A percentile compares a stretch with the other conserved stretches of the same genome.
Evolutionary conservation across 2,797 vertebrate species (phyloP).

Genomic region (Pelodytes ibericus): DNA sequence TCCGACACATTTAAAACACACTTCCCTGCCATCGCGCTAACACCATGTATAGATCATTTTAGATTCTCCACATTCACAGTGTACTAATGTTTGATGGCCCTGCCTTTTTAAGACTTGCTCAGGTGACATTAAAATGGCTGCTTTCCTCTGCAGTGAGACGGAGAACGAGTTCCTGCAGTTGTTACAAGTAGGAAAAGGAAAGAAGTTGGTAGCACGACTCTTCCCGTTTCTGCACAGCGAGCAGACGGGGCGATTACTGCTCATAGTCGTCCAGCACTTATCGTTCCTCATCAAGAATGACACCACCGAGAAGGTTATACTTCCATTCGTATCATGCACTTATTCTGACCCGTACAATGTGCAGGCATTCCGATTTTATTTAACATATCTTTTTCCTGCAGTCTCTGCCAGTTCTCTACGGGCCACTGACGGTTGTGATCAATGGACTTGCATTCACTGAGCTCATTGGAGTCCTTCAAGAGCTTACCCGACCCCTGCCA

Average conservation of each 20-base stretch:
- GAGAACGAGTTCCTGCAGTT: constrained; percentile 85
- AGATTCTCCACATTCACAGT: too few species aligned
- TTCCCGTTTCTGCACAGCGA: constrained; percentile 80
- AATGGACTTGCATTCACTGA: constrained; percentile 80
- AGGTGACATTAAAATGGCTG: too few species aligned
- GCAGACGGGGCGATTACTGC: constrained; percentile 73
- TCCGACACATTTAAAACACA: too few species aligned
- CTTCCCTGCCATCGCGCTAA: too few species aligned
- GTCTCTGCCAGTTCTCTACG: constrained; percentile 87
- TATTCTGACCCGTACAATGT: not conserved
- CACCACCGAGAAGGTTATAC: constrained; percentile 70
- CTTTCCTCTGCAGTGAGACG: constrained; percentile 73
- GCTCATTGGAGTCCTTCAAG: constrained; percentile 81
- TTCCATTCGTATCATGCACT: not conserved
- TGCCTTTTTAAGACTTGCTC: too few species aligned
- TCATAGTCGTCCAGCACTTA: constrained; percentile 77
- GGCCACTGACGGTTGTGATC: constrained; percentile 78
- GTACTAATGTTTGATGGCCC: too few species aligned
- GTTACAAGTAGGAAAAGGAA: constrained; percentile 87
- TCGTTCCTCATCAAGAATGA: constrained; percentile 86
- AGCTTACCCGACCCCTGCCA: constrained; percentile 71
- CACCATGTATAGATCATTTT: too few species aligned
- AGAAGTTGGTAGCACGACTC: constrained; percentile 80
- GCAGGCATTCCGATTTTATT: not conserved
- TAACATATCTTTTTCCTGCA: constrained; percentile 61